Percentiles rank a stretch among this genome's conserved stretches.
These are phyloP conservation scores for Ophiothrix spiculata DNA, from an alignment of 35 echinoderm and acorn worm genomes.

Conservation along the genomic window DNA sequence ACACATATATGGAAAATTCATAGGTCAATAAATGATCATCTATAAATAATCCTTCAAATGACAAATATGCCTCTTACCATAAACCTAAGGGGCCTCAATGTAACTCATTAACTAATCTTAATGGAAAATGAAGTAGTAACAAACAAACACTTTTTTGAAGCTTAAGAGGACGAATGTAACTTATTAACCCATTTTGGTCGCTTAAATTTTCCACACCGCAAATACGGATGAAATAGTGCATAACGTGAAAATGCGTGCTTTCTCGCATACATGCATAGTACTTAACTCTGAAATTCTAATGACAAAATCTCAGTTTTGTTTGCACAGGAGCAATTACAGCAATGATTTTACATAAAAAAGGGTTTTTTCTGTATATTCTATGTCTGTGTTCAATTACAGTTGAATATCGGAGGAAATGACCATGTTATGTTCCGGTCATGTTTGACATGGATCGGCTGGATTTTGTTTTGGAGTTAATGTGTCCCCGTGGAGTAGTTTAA, in stretches of 20 bases:
- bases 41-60: too few relatives aligned
- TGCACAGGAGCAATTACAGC: background rate
- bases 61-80: background rate
- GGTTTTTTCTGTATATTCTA: background rate
- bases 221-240: slow-evolving; percentile 1
- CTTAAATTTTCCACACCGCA: background rate
- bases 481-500: background rate
- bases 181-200: too few relatives aligned
- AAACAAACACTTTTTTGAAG: too few relatives aligned
- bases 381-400: too few relatives aligned
- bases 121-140: too few relatives aligned
- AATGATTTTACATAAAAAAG: background rate
- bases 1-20: too few relatives aligned
- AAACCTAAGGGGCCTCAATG: background rate
- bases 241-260: background rate
- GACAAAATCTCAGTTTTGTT: background rate
- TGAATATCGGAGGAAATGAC: too few relatives aligned
- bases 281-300: background rate
- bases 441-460: too few relatives aligned
- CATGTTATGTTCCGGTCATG: background rate
- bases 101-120: too few relatives aligned
- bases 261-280: background rate
- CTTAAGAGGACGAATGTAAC: too few relatives aligned
- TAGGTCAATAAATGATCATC: too few relatives aligned
- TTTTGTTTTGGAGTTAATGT: background rate